Base-by-base conservation (phyloP, 2,888 invertebrate genomes). In the Metellina segmentata region DNA sequence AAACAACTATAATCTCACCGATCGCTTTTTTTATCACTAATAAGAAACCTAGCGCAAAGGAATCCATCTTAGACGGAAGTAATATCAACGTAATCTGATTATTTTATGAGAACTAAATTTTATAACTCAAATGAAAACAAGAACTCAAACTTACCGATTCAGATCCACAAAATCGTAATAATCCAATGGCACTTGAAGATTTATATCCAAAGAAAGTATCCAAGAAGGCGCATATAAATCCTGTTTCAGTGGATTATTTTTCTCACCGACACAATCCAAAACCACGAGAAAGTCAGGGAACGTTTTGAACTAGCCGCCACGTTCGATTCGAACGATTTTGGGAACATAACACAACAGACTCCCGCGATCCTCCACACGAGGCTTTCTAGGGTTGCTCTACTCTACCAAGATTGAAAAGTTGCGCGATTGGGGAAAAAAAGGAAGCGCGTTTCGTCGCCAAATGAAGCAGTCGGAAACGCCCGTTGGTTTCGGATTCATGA, bases 331-430 rank as follows among this genome's bases (percentile, higher is more conserved):
- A 52, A 78, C 48, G 85, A 61, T 85, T 74, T 49, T 71, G 61
- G 52, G 11, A 83, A 85, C 89, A 89, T 89, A 77, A 89, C 90
- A 61, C 90, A 61, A 90, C 85, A 90, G 90, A 90, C 90, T 90
- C 90, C 90, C 90, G 85, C 90, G 74, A 90, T 90, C 90, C 90
- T 90, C 78, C 90, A 90, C 90, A 90, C 79, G 90, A 72, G 85
- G 90, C 49, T 53, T 82, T 53, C 7, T 79, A 90, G 90, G 90
- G 85, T 90, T 90, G 53, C 90, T 20, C 49, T 20, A 19, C 16
- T 13, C 49, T 7, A 69, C 69, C 69, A 69, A 77, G 52, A n/a
- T 2, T 13, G 5, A 72, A 71, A 8, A 7, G 74, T 81, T 69
- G 6, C 52, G 81, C 34, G 8, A 6, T 61, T 61, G 61, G 20